phyloP scores from a whole-genome alignment of 2,113 vertebrate species.

The Myiozetetes cayanensis region DNA sequence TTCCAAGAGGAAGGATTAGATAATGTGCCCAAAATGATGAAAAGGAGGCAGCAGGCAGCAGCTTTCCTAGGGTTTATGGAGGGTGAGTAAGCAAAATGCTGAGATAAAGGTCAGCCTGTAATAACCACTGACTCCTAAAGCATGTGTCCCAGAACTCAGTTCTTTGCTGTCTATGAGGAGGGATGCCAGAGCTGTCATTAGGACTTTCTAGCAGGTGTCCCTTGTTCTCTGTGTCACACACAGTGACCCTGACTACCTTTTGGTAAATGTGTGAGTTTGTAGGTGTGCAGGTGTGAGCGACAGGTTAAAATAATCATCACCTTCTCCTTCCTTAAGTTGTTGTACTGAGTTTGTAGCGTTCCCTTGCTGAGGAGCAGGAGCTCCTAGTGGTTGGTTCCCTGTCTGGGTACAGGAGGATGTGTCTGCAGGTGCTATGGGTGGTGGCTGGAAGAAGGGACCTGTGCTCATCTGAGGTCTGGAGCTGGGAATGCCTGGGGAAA shows the following conservation, averaged over 20 bases:
- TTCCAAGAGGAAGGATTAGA: not conserved
- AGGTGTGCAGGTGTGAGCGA: not conserved
- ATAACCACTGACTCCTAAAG: not conserved
- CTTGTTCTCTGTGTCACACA: not conserved
- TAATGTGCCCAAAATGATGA: not conserved
- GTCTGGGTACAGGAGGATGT: rapidly evolving
- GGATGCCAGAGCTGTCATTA: not conserved
- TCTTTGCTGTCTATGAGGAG: not conserved
- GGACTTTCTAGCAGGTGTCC: not conserved
- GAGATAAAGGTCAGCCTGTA: slow-evolving; percentile 22
- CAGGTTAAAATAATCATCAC: not conserved
- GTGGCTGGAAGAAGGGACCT: not conserved
- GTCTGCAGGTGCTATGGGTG: not conserved
- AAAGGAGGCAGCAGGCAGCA: not conserved
- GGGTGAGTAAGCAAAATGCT: not conserved
- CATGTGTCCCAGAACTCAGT: not conserved
- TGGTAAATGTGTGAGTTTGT: not conserved
- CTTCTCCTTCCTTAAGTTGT: not conserved
- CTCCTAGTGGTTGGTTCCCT: rapidly evolving
- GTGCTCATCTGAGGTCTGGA: not conserved
- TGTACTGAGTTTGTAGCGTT: not conserved
- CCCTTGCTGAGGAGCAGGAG: not conserved
- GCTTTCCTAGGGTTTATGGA: not conserved
- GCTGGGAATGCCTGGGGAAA: not conserved
- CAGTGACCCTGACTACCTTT: not conserved